A percentile compares a stretch with the other conserved stretches of the same genome.
phyloP scores from a whole-genome alignment of 2,888 invertebrate species.

The Hartigia nigra region DNA sequence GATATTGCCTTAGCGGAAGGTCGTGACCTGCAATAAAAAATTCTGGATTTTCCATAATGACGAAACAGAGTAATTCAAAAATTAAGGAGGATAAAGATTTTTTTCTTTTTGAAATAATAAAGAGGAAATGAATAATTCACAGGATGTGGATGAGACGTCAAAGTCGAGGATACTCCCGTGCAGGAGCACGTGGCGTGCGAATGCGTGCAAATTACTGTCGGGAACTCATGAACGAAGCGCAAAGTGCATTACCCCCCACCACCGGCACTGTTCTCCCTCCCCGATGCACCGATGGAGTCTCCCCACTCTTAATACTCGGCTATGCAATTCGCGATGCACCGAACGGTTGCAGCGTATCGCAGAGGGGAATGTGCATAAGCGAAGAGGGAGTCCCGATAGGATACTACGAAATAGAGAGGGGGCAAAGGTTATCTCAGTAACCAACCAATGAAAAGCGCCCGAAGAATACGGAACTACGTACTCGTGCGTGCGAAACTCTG shows the following conservation, averaged over 20 bases:
- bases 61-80: no score
- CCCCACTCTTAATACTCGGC: conserved; percentile 12
- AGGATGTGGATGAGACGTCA: no score
- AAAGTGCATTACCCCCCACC: conserved; percentile 59
- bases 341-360: conserved; percentile 7
- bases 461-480: conserved; percentile 1
- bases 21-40: no score
- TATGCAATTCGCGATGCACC: conserved; percentile 44
- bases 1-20: no score
- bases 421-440: conserved; percentile 29
- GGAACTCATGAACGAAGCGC: conserved; percentile 3
- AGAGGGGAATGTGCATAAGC: conserved; percentile 23
- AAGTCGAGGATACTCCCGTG: neutral
- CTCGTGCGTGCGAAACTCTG: neutral
- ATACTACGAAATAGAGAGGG: conserved; percentile 26
- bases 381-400: conserved; percentile 41
- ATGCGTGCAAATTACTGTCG: conserved; percentile 52
- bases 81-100: no score
- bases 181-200: conserved; percentile 41
- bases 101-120: neutral
- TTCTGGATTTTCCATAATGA: no score
- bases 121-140: neutral
- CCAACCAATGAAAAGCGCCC: conserved; percentile 29
- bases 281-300: conserved; percentile 24
- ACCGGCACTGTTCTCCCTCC: conserved; percentile 34